A percentile compares a stretch with the other conserved stretches of the same genome.
Evolutionary conservation across 53 echinoderm and acorn worm species (phyloP).

Genomic region (Paelopatides confundens): DNA sequence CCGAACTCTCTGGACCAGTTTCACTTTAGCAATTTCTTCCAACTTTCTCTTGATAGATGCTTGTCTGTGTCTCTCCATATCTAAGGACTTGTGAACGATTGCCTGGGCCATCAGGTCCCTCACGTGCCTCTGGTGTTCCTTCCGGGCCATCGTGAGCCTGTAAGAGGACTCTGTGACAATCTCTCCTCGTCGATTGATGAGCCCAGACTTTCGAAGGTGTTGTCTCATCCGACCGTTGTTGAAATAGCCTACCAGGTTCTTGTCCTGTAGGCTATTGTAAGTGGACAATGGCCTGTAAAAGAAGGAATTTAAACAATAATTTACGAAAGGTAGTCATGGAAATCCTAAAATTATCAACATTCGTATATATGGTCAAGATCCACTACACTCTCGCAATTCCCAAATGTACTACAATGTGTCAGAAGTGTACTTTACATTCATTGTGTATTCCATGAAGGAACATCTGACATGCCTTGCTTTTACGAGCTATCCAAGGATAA

Average conservation of each 20-base stretch:
- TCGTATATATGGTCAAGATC: too few relatives aligned
- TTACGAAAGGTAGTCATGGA: too few relatives aligned
- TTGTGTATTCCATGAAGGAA: too few relatives aligned
- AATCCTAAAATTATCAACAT: too few relatives aligned
- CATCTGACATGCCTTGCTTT: too few relatives aligned
- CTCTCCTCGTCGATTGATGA: slow-evolving; percentile 84
- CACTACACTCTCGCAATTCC: too few relatives aligned
- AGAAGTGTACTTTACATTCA: too few relatives aligned
- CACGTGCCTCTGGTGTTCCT: slow-evolving; percentile 93
- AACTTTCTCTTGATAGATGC: slow-evolving; percentile 85
- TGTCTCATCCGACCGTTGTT: slow-evolving; percentile 92
- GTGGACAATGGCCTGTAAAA: slow-evolving; percentile 87
- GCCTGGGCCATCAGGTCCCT: slow-evolving; percentile 96
- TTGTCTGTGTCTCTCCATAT: slow-evolving; percentile 92
- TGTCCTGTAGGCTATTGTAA: slow-evolving; percentile 98
- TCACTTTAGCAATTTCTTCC: slow-evolving; percentile 95
- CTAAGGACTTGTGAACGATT: slow-evolving; percentile 95
- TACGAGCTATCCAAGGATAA: too few relatives aligned
- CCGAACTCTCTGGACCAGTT: slow-evolving; percentile 87
- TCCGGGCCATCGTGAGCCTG: slow-evolving; percentile 94
- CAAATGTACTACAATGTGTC: too few relatives aligned
- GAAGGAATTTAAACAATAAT: too few relatives aligned
- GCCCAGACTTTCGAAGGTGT: slow-evolving; percentile 86
- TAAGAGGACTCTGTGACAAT: slow-evolving; percentile 90
- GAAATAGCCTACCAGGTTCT: slow-evolving; percentile 95